Evolutionary conservation across 1,140 invertebrate genomes (phyloP).

Genomic region (Triops longicaudatus): DNA sequence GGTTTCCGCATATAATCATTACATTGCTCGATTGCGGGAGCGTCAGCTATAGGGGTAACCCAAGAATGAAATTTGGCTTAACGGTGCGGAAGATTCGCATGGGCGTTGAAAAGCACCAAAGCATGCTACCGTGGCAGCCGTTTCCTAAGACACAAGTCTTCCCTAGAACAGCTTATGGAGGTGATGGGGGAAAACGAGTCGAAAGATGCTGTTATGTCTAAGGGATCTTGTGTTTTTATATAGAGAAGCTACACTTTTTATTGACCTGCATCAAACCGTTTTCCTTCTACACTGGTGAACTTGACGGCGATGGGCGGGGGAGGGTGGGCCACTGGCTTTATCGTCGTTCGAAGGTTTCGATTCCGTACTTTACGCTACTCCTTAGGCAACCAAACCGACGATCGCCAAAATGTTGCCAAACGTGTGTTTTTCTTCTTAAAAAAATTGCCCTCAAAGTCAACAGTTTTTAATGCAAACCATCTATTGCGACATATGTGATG

Average conservation of each 20-base stretch:
- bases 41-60: not conserved
- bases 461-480: not conserved
- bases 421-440: not conserved
- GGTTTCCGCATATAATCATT: not conserved
- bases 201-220: not conserved
- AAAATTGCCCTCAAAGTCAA: not conserved
- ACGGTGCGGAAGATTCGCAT: not conserved
- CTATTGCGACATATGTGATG: not conserved
- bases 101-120: constrained; percentile 6
- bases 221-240: not conserved
- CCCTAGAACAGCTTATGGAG: not conserved
- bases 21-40: constrained; percentile 10
- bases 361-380: not conserved
- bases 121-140: not conserved
- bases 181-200: not conserved
- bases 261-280: not conserved
- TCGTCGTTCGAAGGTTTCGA: not conserved
- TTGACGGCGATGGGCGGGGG: not conserved
- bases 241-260: not conserved
- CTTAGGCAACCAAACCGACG: not conserved
- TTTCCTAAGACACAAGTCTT: not conserved
- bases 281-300: not conserved
- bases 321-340: not conserved
- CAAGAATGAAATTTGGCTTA: not conserved
- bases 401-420: not conserved